Percentiles rank a stretch among this genome's conserved stretches.
Conservation (phyloP, 2,797 vertebrate species). For the Pristis pectinata region DNA sequence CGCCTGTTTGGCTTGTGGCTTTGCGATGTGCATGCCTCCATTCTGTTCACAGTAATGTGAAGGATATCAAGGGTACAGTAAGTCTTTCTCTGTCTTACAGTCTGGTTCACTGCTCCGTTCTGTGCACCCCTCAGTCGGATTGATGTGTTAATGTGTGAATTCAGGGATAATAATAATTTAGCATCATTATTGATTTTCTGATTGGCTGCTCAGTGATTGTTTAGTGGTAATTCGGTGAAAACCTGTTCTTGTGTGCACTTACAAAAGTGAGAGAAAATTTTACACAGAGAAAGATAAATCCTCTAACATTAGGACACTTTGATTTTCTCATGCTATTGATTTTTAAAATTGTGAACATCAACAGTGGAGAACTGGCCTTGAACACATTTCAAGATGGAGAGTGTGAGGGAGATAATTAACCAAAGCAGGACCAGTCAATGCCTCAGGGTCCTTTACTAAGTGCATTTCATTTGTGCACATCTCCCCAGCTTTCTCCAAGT, state of each 20-base stretch:
- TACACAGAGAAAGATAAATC: neutral
- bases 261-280: neutral
- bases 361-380: neutral
- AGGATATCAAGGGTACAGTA: neutral
- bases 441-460: neutral
- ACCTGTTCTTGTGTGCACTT: neutral
- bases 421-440: neutral
- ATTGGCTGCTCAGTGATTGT: neutral
- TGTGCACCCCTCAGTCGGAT: neutral
- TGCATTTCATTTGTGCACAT: neutral
- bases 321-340: neutral
- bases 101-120: neutral
- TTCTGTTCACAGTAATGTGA: neutral
- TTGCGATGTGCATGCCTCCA: neutral
- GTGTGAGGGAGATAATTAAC: neutral
- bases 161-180: neutral
- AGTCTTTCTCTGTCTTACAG: too few species aligned
- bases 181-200: slow-evolving; percentile 10
- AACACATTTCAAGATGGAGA: neutral
- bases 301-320: neutral
- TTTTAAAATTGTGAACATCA: neutral
- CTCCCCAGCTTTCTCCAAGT: neutral
- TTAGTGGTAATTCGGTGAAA: neutral
- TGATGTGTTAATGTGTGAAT: neutral
- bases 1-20: neutral